These are phyloP conservation scores for Catagonus wagneri DNA, from an alignment of 2,113 vertebrate genomes.

Conservation along the genomic window DNA sequence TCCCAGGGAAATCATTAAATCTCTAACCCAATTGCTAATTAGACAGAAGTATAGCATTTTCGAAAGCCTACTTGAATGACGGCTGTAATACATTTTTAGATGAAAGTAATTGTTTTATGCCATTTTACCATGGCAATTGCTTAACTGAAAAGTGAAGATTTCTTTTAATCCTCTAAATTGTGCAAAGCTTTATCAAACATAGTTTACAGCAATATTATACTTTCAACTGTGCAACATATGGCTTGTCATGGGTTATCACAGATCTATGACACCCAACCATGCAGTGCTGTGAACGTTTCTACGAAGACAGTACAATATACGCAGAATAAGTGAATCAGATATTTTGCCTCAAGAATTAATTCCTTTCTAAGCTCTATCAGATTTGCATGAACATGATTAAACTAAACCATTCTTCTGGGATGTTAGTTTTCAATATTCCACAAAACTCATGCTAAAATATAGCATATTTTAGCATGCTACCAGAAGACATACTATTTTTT, in stretches of 20 bases:
- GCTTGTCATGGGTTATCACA: not conserved
- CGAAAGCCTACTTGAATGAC: not conserved
- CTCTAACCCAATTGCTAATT: not conserved
- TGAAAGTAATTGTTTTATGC: constrained; percentile 31
- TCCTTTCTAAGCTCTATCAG: not conserved
- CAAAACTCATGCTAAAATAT: constrained; percentile 73
- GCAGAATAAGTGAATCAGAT: constrained; percentile 69
- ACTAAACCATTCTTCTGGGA: constrained; percentile 77
- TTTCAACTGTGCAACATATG: constrained; percentile 16
- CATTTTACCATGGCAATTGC: constrained; percentile 10
- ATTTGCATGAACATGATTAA: constrained; percentile 71
- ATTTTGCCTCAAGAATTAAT: constrained; percentile 67
- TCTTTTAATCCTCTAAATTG: constrained; percentile 16
- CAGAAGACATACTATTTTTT: constrained; percentile 72
- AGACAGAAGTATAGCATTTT: not conserved
- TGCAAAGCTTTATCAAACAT: constrained; percentile 8
- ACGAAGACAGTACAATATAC: not conserved
- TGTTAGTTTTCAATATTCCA: constrained; percentile 80
- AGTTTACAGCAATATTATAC: not conserved
- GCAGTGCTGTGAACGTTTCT: constrained; percentile 52
- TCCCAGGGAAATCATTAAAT: not conserved
- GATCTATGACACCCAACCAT: constrained; percentile 76
- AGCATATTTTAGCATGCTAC: constrained; percentile 70
- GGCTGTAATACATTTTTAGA: not conserved
- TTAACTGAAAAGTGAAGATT: not conserved